Conservation (phyloP, 2,888 invertebrate genomes). For the Vesta saturnalis region DNA sequence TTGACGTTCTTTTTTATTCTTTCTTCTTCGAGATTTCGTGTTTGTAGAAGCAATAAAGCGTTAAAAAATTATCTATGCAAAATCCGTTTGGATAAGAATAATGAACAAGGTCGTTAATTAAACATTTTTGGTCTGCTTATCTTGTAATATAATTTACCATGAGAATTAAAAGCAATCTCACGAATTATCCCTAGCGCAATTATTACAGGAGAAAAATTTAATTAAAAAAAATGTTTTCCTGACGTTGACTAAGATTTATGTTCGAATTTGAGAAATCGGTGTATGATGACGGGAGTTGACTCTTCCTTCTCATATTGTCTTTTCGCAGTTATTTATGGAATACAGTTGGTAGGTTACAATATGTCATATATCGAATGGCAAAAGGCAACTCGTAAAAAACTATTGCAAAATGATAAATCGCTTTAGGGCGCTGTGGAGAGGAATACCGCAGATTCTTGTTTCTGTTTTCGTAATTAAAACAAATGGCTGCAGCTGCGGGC, state of each 20-base stretch:
- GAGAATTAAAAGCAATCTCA: background rate
- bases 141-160: background rate
- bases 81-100: background rate
- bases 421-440: constrained; percentile 47
- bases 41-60: too few species aligned
- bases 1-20: too few species aligned
- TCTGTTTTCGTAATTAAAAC: constrained; percentile 56
- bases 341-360: constrained; percentile 13
- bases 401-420: constrained; percentile 50
- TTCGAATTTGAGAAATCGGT: too few species aligned
- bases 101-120: background rate
- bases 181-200: background rate
- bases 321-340: constrained; percentile 15
- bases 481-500: constrained; percentile 51
- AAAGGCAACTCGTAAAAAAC: constrained; percentile 27
- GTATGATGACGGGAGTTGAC: too few species aligned
- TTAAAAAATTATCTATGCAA: too few species aligned
- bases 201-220: background rate
- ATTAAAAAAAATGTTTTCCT: background rate
- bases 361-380: constrained; percentile 29
- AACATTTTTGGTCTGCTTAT: background rate
- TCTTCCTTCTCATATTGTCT: background rate
- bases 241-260: background rate
- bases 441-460: constrained; percentile 54
- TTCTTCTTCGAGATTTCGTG: too few species aligned